A percentile compares a stretch with the other conserved stretches of the same genome.
These are phyloP conservation scores for Lytechinus pictus DNA, from an alignment of 35 echinoderm and acorn worm genomes.

Conservation along the genomic window DNA sequence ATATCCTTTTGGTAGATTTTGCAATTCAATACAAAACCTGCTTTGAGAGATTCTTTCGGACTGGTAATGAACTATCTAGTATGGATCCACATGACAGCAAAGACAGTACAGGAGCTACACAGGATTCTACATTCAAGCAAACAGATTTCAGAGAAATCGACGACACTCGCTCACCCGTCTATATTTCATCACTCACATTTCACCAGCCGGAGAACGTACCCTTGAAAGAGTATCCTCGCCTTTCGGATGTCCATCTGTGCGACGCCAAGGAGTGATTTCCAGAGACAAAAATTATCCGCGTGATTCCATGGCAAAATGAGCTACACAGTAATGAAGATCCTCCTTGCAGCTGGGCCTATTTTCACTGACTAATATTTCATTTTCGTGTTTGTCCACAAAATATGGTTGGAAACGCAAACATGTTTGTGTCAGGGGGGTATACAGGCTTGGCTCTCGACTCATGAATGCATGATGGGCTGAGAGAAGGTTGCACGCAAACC, in stretches of 20 bases:
- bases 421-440: neutral
- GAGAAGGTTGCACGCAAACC: neutral
- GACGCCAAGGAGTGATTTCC: neutral
- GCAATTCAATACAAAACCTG: neutral
- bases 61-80: too few species aligned
- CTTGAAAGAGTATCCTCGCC: neutral
- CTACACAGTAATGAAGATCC: neutral
- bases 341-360: neutral
- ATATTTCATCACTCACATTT: slow-evolving; percentile 24
- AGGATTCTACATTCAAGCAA: neutral
- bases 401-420: neutral
- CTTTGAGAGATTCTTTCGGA: too few species aligned
- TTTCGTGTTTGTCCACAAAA: neutral
- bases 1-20: neutral
- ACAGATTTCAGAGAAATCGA: neutral
- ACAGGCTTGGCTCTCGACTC: neutral
- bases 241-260: slow-evolving; percentile 12
- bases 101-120: neutral
- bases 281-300: neutral
- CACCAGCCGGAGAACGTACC: neutral
- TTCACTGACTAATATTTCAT: neutral
- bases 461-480: neutral
- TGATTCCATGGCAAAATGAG: neutral
- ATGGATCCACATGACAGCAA: neutral
- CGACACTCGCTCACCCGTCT: neutral